Conservation (phyloP, 2,113 vertebrate species). For the Amphilophus citrinellus region DNA sequence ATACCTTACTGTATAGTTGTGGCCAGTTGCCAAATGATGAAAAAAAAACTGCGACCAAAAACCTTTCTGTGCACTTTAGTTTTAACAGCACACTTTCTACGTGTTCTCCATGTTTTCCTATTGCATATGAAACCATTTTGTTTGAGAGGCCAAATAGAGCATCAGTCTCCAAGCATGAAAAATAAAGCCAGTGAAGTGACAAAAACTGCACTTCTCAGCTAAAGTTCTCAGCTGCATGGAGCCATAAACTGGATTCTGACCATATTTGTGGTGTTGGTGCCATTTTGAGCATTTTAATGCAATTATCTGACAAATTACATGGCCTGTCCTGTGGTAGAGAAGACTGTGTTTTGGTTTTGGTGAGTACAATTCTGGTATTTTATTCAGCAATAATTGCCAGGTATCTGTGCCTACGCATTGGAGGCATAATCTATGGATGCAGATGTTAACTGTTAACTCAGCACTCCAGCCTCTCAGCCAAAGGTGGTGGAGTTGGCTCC, state of each 20-base stretch:
- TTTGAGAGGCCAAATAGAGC: neutral
- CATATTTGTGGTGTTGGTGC: neutral
- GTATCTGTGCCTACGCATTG: no score
- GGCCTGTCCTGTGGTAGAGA: neutral
- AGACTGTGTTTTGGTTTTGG: neutral
- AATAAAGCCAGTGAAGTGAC: neutral
- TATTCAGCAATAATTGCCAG: neutral
- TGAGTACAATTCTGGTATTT: neutral
- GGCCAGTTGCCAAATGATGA: neutral
- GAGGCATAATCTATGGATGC: neutral
- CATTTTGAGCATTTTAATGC: neutral
- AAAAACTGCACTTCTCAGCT: neutral
- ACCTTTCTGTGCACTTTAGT: neutral
- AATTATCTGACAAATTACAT: neutral
- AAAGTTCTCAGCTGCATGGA: neutral
- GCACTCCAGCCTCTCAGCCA: neutral
- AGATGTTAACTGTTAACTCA: neutral
- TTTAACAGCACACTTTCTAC: neutral
- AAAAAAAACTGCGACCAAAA: constrained; percentile 29
- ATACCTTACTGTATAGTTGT: constrained; percentile 40
- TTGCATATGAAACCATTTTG: constrained; percentile 10
- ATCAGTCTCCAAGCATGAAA: neutral
- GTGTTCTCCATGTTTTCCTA: constrained; percentile 23
- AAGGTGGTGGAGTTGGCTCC: fast-evolving
- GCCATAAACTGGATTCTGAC: neutral